A percentile compares a stretch with the other conserved stretches of the same genome.
These are phyloP conservation scores for Cyclophora albipunctata DNA, from an alignment of 2,888 invertebrate species.

Conservation along the genomic window DNA sequence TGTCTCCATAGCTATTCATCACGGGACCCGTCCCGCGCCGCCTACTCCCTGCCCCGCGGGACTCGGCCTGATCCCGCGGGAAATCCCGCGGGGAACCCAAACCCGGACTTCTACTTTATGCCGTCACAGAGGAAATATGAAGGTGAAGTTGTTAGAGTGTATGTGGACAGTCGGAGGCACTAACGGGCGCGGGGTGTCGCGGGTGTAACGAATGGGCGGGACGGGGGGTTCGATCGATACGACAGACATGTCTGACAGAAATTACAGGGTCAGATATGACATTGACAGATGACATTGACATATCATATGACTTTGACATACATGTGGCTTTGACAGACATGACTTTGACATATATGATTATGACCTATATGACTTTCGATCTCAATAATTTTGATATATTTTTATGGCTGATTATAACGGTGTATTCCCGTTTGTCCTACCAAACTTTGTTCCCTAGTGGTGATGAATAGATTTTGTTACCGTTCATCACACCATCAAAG, in stretches of 20 bases:
- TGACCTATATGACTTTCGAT: not conserved
- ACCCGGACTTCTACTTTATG: constrained; percentile 96
- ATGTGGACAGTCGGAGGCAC: constrained; percentile 36
- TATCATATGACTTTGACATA: too few species aligned
- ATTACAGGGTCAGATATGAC: too few species aligned
- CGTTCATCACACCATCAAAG: too few species aligned
- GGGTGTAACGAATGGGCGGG: not conserved
- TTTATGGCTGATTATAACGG: not conserved
- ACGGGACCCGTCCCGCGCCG: constrained; percentile 73
- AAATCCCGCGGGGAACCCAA: constrained; percentile 44
- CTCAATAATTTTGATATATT: not conserved
- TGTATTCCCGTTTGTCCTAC: too few species aligned
- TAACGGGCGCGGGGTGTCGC: not conserved
- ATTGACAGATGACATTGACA: too few species aligned
- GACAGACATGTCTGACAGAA: too few species aligned
- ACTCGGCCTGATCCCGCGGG: constrained; percentile 54
- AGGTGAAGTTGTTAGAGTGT: constrained; percentile 78
- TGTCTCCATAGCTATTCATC: constrained; percentile 30
- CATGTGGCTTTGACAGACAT: too few species aligned
- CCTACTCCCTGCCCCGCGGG: constrained; percentile 85
- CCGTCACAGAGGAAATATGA: constrained; percentile 95
- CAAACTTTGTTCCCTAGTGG: too few species aligned
- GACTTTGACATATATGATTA: too few species aligned
- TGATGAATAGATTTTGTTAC: too few species aligned
- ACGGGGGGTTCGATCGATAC: not conserved